These are phyloP conservation scores for Helobdella robusta DNA, from an alignment of 2,888 invertebrate genomes.

Conservation along the genomic window DNA sequence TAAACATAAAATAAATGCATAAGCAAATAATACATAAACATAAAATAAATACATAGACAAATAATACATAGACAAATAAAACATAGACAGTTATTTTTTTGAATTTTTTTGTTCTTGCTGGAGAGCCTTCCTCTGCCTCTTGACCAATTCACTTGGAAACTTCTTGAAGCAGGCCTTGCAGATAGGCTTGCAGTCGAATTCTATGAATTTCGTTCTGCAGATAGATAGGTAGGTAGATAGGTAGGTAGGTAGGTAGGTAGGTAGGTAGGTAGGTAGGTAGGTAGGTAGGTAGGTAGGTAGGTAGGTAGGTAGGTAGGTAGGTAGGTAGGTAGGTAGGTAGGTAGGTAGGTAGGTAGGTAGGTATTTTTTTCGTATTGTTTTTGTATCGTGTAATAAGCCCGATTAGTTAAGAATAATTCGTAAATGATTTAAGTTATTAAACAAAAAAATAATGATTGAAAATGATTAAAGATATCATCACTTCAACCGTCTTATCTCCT, in stretches of 20 bases:
- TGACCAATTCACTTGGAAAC: constrained; percentile 84
- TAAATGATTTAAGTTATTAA: too few species aligned
- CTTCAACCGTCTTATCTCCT: too few species aligned
- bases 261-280: constrained; percentile 4
- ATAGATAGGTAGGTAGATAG: neutral
- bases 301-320: constrained; percentile 4
- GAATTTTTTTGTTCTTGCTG: constrained; percentile 38
- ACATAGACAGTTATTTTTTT: too few species aligned
- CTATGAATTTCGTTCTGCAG: constrained; percentile 77
- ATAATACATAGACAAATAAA: too few species aligned
- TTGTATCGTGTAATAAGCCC: too few species aligned
- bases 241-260: constrained; percentile 4
- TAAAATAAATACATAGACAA: too few species aligned
- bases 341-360: constrained; percentile 4
- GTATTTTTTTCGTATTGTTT: neutral
- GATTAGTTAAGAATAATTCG: too few species aligned
- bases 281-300: neutral
- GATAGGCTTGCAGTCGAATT: constrained; percentile 90
- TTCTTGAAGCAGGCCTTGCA: constrained; percentile 97
- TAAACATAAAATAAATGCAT: too few species aligned
- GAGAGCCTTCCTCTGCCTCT: constrained; percentile 72
- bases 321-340: constrained; percentile 4
- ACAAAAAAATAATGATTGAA: too few species aligned
- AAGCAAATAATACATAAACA: too few species aligned
- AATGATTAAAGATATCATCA: too few species aligned